Evolutionary conservation across 2,797 vertebrate genomes (phyloP).

Genomic region (Adelosebastes latens): DNA sequence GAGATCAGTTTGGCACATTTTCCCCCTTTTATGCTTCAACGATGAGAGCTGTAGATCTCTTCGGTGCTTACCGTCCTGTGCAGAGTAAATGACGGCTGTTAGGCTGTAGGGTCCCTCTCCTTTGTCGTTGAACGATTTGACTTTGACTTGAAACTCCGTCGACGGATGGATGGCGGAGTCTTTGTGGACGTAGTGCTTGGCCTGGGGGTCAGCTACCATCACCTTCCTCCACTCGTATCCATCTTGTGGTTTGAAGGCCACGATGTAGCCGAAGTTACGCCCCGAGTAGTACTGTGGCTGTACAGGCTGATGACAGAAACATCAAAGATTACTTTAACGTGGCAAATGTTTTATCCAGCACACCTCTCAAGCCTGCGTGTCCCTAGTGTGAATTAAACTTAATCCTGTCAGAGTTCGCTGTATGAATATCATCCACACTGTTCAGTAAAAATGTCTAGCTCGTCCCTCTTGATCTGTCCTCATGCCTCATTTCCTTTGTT

Average conservation of each 20-base stretch:
- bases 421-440: background rate
- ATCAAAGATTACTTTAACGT: background rate
- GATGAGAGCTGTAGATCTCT: background rate
- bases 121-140: conserved; percentile 92
- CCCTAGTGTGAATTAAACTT: background rate
- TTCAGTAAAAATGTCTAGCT: background rate
- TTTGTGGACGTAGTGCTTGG: conserved; percentile 91
- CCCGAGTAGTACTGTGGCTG: conserved; percentile 94
- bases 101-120: conserved; percentile 95
- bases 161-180: conserved; percentile 87
- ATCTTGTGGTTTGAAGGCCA: conserved; percentile 90
- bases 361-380: background rate
- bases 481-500: conserved; percentile 39
- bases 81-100: conserved; percentile 87
- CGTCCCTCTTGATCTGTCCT: conserved; percentile 1
- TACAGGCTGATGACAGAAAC: conserved; percentile 86
- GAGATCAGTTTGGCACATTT: conserved; percentile 18
- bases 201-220: conserved; percentile 88
- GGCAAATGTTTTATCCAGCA: background rate
- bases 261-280: conserved; percentile 92
- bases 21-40: background rate
- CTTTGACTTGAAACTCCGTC: conserved; percentile 92
- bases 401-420: background rate
- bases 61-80: conserved; percentile 88
- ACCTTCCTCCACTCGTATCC: conserved; percentile 90